Base-by-base conservation (phyloP, 2,888 invertebrate species). In the Seladonia tumulorum region DNA sequence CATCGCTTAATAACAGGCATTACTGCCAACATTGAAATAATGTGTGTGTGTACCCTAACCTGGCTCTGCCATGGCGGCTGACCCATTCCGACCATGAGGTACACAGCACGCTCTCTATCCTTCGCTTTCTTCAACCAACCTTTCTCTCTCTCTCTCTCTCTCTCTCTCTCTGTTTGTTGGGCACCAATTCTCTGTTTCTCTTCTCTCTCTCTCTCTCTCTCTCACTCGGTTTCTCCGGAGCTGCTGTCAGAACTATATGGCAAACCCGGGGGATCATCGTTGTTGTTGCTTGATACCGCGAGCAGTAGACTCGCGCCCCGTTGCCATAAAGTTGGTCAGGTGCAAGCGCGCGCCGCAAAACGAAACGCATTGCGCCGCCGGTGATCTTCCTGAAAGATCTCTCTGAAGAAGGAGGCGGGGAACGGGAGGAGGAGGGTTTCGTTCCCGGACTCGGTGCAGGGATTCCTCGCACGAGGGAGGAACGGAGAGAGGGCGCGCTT, bases 11-110 rank as follows among this genome's bases (percentile, higher is more conserved):
- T 95, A 95, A 95, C 95, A 95, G 95, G 94, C 94, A 95, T 95
- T 95, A 95, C 95, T 95, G 95, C 94, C 95, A 95, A 95, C 95
- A 95, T 95, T 95, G 95, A 95, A 95, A 95, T 95, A 95, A 95
- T 94, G 95, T 92, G 92, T 92, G 68, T 68, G 68, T 68, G 92
- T 89, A 92, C 90, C 91, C 91, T 86, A 91, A 91, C 91, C 90
- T 88, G 90, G 89, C 87, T 87, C 86, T 81, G 85, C 84, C 90
- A 88, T 90, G 87, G 87, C 92, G 87, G 87, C 92, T 92, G 92
- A 92, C 92, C 92, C 93, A 92, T 92, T 92, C 92, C 90, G 92
- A 88, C 90, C 88, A 85, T 85, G 87, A 82, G 75, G 72, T 66
- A 63, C 60, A 60, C 60, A 25, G 25, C 25, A 25, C 60, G 57